Base-by-base conservation (phyloP, 1,140 invertebrate genomes). In the Heliconius congener region DNA sequence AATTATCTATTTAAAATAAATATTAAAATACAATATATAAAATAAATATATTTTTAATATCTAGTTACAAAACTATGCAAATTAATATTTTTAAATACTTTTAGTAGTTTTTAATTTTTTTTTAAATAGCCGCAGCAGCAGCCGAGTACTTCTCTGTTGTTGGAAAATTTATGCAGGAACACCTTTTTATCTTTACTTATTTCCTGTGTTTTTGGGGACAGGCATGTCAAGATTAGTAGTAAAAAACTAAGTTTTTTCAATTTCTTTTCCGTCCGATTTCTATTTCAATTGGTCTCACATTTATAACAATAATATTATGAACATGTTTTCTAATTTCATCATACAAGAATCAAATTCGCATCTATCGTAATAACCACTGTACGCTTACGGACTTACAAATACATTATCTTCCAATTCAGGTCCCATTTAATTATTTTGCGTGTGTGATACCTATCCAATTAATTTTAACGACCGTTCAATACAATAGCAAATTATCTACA, bases 401-500 rank as follows among this genome's bases (percentile, higher is more conserved):
- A 27, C 60, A 66, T 66, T 66, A 66, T 4, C 9, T 13, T 11
- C 27, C 60, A 66, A 13, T 27, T 66, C 60, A 66, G 23, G 60
- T 66, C 60, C 27, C 27, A 30, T 66, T 66, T 66, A 66, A 66
- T 66, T 66, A 66, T 66, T 66, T 66, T 16, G 60, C 60, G 9
- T 66, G 60, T 66, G 60, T 60, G 57, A 60, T 60, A 60, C 60
- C 60, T 66, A 66, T 66, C 60, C 60, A 66, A 66, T 66, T 66
- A 66, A 66, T 66, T 30, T 66, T 66, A 66, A 66, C 60, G 60
- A 66, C 4, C 27, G 60, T 66, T 1, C 27, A 66, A 30, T 66
- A 66, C 60, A 66, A 66, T 66, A 66, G 60, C 60, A 30, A 66
- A 66, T 66, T 66, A 66, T 66, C 13, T 66, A 66, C 23, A 66